Conservation (phyloP, 2,888 invertebrate species). For the Tuberolachnus salignus region DNA sequence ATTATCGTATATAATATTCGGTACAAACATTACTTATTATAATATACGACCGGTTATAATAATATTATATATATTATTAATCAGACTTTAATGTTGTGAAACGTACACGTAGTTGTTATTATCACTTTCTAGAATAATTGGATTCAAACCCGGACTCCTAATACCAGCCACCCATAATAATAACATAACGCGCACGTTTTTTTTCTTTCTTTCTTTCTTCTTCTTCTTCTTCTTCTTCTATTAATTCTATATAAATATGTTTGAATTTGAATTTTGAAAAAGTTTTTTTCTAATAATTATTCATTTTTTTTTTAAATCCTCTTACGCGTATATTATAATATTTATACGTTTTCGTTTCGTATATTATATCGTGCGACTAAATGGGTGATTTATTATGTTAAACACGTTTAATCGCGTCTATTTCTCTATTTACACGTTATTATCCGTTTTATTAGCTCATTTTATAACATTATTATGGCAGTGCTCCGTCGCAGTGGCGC, state of each 20-base stretch:
- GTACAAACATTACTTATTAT: background rate
- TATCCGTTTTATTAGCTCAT: too few relatives aligned
- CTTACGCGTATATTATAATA: background rate
- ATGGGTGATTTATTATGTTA: conserved; percentile 33
- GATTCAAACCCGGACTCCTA: too few relatives aligned
- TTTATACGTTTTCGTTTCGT: conserved; percentile 35
- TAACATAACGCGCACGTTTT: too few relatives aligned
- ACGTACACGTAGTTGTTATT: background rate
- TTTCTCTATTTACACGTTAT: too few relatives aligned
- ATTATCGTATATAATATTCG: background rate
- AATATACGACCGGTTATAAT: background rate
- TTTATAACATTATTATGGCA: too few relatives aligned
- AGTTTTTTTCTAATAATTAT: conserved; percentile 23
- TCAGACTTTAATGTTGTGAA: conserved; percentile 26
- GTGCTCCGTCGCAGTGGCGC: too few relatives aligned
- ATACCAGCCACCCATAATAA: too few relatives aligned
- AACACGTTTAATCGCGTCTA: background rate
- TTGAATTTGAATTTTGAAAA: conserved; percentile 22
- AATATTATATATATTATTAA: background rate
- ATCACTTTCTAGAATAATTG: too few relatives aligned
- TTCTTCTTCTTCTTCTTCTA: too few relatives aligned
- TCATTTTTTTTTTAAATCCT: conserved; percentile 42
- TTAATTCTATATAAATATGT: too few relatives aligned
- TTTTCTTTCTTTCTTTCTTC: too few relatives aligned
- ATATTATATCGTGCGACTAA: background rate